phyloP scores from a whole-genome alignment of 2,888 invertebrate genomes.

The Eustalomyia histrio region DNA sequence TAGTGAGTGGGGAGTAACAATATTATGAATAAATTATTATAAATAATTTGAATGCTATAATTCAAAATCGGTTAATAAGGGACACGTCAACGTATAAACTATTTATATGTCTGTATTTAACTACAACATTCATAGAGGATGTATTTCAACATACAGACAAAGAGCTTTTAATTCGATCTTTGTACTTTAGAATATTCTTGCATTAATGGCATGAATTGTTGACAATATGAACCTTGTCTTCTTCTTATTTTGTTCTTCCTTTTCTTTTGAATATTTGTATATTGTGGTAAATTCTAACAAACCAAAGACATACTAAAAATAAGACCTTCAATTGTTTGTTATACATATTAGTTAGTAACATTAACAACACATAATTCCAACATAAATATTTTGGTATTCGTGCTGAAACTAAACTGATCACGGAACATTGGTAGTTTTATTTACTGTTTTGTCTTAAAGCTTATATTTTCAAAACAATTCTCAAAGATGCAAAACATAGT shows the following conservation, averaged over 20 bases:
- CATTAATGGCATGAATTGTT: constrained; percentile 1
- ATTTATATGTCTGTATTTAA: too few relatives aligned
- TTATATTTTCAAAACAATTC: background rate
- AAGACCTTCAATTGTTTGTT: constrained; percentile 25
- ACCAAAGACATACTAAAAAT: constrained; percentile 9
- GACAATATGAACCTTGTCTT: constrained; percentile 4
- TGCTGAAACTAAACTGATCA: constrained; percentile 10
- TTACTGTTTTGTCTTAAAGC: background rate
- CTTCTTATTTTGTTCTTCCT: background rate
- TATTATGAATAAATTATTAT: too few relatives aligned
- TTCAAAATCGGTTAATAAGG: too few relatives aligned
- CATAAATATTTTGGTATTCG: background rate
- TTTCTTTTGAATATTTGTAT: background rate
- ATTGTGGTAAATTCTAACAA: background rate
- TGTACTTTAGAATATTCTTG: constrained; percentile 3
- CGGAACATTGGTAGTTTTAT: background rate
- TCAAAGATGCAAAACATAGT: background rate
- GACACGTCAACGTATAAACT: too few relatives aligned
- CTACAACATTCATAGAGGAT: background rate
- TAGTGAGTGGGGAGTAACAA: too few relatives aligned
- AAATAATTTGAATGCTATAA: too few relatives aligned
- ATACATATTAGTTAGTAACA: constrained; percentile 15
- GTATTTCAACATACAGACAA: background rate
- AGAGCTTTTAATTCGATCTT: background rate
- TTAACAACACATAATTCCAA: background rate